A percentile compares a stretch with the other conserved stretches of the same genome.
phyloP scores from a whole-genome alignment of 2,113 vertebrate species.

The Chitala chitala region DNA sequence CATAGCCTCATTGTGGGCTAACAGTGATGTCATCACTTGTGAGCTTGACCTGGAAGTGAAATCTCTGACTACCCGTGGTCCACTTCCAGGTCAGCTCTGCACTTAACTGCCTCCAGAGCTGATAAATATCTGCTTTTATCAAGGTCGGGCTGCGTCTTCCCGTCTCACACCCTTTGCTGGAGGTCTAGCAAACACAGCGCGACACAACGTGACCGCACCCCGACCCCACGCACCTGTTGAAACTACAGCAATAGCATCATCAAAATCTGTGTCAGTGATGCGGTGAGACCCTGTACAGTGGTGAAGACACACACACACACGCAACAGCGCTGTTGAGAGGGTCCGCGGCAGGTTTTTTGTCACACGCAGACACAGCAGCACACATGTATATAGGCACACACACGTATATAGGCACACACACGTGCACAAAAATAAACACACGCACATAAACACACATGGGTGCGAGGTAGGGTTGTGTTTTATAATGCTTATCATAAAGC shows the following conservation, averaged over 20 bases:
- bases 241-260: slow-evolving; percentile 95
- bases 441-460: slow-evolving; percentile 4
- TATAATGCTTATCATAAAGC: too few relatives aligned
- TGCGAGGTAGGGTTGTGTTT: not conserved
- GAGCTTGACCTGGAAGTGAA: too few relatives aligned
- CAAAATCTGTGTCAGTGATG: slow-evolving; percentile 98
- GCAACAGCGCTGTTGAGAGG: slow-evolving; percentile 44
- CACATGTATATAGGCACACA: too few relatives aligned
- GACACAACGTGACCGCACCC: slow-evolving; percentile 57
- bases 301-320: slow-evolving; percentile 70
- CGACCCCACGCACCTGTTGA: slow-evolving; percentile 84
- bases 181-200: slow-evolving; percentile 46
- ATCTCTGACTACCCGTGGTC: not conserved
- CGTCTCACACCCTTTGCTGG: slow-evolving; percentile 58
- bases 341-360: slow-evolving; percentile 12
- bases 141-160: not conserved
- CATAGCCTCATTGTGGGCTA: too few relatives aligned
- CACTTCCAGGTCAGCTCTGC: not conserved
- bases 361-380: not conserved
- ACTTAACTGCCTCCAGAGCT: not conserved
- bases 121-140: slow-evolving; percentile 18
- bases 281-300: slow-evolving; percentile 90
- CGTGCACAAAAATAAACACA: slow-evolving; percentile 11
- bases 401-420: not conserved
- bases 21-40: too few relatives aligned